phyloP scores from a whole-genome alignment of 2,797 vertebrate species.

The Ataeniobius toweri region DNA sequence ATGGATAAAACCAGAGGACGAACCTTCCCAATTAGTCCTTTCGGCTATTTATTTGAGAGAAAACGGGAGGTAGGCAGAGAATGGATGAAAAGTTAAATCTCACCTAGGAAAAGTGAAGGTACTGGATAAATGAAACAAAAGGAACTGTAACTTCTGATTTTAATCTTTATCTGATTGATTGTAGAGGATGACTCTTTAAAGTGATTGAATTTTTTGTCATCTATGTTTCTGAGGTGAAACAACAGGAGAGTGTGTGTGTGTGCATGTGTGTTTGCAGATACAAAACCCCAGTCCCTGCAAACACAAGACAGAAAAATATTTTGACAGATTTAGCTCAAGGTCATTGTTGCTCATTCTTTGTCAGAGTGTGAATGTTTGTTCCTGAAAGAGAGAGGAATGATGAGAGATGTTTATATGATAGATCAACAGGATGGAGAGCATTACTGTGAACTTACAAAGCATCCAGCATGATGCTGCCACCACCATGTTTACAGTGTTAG shows the following conservation, averaged over 20 bases:
- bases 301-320: slow-evolving; percentile 64
- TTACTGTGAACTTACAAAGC: too few species aligned
- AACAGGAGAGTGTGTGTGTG: slow-evolving; percentile 25
- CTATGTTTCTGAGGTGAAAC: slow-evolving; percentile 24
- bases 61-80: slow-evolving; percentile 10
- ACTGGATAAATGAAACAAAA: slow-evolving; percentile 26
- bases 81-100: slow-evolving; percentile 35
- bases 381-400: slow-evolving; percentile 21
- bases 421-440: too few species aligned
- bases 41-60: slow-evolving; percentile 50
- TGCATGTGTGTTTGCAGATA: slow-evolving; percentile 26
- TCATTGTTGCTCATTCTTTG: slow-evolving; percentile 55
- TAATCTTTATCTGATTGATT: background rate
- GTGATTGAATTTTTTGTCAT: slow-evolving; percentile 18
- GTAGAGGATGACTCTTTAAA: slow-evolving; percentile 38
- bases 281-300: slow-evolving; percentile 28
- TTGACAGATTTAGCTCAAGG: slow-evolving; percentile 78
- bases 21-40: slow-evolving; percentile 66
- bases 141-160: slow-evolving; percentile 26
- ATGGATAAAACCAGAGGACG: slow-evolving; percentile 61
- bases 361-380: slow-evolving; percentile 43
- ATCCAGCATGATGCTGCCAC: too few species aligned
- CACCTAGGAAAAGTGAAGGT: background rate
- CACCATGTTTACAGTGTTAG: too few species aligned
- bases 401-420: background rate